phyloP scores from a whole-genome alignment of 64 coral and sea anemone genomes.

The Actinia equina region DNA sequence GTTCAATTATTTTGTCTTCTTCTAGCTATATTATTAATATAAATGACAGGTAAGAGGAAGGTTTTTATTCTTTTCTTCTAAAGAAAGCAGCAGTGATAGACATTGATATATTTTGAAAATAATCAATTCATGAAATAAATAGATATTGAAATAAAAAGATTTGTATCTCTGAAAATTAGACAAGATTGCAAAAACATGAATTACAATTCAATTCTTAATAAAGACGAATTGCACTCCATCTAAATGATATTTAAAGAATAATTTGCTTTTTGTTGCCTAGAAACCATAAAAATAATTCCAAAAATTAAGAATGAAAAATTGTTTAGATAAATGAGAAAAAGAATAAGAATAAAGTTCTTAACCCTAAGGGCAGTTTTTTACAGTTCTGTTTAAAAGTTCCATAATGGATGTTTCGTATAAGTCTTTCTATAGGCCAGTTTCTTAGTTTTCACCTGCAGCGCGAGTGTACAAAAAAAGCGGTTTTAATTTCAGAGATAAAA shows the following conservation, averaged over 20 bases:
- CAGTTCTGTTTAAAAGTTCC: too few species aligned
- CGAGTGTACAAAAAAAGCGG: background rate
- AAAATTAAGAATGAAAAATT: background rate
- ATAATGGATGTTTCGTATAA: too few species aligned
- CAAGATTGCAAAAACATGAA: background rate
- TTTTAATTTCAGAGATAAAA: background rate
- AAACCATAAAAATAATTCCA: background rate
- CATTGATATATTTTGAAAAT: background rate
- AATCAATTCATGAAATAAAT: background rate
- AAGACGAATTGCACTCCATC: background rate
- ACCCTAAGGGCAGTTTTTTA: too few species aligned
- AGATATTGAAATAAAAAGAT: background rate
- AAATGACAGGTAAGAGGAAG: background rate
- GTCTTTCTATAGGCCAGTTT: background rate
- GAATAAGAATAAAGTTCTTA: background rate
- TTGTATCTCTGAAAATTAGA: background rate
- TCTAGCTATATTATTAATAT: conserved; percentile 50
- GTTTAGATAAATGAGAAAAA: background rate
- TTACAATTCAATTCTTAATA: background rate
- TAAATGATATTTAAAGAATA: background rate
- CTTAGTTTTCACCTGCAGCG: background rate
- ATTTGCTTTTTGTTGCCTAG: background rate
- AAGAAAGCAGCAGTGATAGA: background rate
- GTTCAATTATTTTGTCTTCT: conserved; percentile 91
- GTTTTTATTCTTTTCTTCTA: background rate